A percentile compares a stretch with the other conserved stretches of the same genome.
Evolutionary conservation across 2,113 vertebrate genomes (phyloP).

Genomic region (Merops nubicus): DNA sequence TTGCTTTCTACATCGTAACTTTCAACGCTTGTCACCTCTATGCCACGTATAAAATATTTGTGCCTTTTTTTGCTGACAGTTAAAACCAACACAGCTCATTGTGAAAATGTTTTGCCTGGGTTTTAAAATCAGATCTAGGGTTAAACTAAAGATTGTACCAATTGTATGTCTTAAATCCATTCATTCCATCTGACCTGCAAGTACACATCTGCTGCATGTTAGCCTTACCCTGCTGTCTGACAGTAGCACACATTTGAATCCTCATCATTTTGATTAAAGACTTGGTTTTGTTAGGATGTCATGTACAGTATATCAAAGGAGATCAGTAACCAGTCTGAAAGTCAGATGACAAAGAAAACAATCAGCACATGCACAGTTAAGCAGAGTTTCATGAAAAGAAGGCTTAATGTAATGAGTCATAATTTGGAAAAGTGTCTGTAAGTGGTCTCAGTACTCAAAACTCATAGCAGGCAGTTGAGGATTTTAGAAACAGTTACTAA

Average conservation of each 20-base stretch:
- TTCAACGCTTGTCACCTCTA: background rate
- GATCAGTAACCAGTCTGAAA: constrained; percentile 80
- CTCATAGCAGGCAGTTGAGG: background rate
- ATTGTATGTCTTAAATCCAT: constrained; percentile 70
- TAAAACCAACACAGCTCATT: background rate
- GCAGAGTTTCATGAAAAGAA: constrained; percentile 66
- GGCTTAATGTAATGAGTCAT: constrained; percentile 75
- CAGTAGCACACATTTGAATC: constrained; percentile 74
- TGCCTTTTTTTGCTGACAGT: background rate
- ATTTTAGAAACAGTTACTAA: constrained; percentile 50
- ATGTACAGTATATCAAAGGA: constrained; percentile 83
- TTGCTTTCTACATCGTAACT: background rate
- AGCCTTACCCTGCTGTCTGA: constrained; percentile 69
- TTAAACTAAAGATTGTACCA: constrained; percentile 71
- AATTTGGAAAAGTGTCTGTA: constrained; percentile 67
- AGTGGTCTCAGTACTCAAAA: constrained; percentile 28
- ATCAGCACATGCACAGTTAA: constrained; percentile 67
- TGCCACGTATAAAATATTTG: background rate
- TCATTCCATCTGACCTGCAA: constrained; percentile 81
- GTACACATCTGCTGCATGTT: constrained; percentile 76
- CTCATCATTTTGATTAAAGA: constrained; percentile 84
- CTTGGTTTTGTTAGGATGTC: constrained; percentile 79
- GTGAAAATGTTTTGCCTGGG: constrained; percentile 20
- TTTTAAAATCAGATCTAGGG: constrained; percentile 65
- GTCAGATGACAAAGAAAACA: constrained; percentile 81